A percentile compares a stretch with the other conserved stretches of the same genome.
Evolutionary conservation across 2,797 vertebrate species (phyloP).

Genomic region (Leptatherina wallacei): DNA sequence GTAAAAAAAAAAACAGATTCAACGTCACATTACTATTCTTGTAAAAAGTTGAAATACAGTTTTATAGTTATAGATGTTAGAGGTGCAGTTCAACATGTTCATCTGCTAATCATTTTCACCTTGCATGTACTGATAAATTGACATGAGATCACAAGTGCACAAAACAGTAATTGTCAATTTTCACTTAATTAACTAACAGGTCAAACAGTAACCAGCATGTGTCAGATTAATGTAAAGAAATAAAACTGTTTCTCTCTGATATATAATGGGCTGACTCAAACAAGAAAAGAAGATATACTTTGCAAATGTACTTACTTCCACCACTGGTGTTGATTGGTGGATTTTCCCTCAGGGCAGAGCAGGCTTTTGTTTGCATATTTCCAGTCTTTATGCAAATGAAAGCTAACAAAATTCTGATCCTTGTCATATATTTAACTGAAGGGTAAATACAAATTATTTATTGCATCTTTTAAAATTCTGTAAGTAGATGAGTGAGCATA

Average conservation of each 20-base stretch:
- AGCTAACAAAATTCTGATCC: not conserved
- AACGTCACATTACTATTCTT: too few species aligned
- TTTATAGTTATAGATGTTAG: not conserved
- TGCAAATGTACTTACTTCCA: not conserved
- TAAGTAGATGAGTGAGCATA: not conserved
- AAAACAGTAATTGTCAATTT: not conserved
- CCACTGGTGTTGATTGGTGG: not conserved
- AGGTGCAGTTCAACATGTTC: not conserved
- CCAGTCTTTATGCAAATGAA: constrained; percentile 1
- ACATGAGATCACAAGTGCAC: not conserved
- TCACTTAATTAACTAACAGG: not conserved
- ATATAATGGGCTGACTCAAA: not conserved
- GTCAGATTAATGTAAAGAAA: not conserved
- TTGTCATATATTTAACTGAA: not conserved
- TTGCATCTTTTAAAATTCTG: not conserved
- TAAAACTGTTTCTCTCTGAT: not conserved
- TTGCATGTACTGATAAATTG: not conserved
- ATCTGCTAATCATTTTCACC: not conserved
- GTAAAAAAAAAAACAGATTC: not conserved
- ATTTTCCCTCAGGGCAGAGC: not conserved
- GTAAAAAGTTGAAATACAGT: too few species aligned
- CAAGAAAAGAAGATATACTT: not conserved
- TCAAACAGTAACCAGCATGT: not conserved
- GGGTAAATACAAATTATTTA: not conserved
- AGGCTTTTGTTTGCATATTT: not conserved